Base-by-base conservation (phyloP, 1,140 invertebrate genomes). In the Grapholita molesta region DNA sequence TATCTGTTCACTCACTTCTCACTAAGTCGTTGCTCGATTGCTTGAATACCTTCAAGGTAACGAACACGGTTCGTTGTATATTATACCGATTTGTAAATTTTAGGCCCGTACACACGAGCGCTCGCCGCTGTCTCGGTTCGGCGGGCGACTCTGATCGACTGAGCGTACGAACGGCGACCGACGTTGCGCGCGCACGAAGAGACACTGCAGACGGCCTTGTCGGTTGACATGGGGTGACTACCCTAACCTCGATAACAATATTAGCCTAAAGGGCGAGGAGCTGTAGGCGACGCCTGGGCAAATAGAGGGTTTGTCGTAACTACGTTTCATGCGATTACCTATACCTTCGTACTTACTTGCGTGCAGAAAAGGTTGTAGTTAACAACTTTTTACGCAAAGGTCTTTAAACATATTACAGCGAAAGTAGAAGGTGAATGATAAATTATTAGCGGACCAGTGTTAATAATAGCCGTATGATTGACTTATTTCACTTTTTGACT, bases 91-190 rank as follows among this genome's bases (percentile, higher is more conserved):
- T 65, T 66, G 15, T 66, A 12, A 23, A 23, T 66, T 66, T 66
- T 66, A 66, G 61, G 61, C 24, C 11, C 12, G 21, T 64, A 4
- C n/a, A n/a, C n/a, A n/a, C 32, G 64, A 30, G 64, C 18, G 64
- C 64, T 25, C 64, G 64, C 33, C 61, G 61, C 24, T 35, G 30
- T 42, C 25, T 38, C 25, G 64, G 55, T 61, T 15, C 80, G 77
- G 71, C 77, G 76, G 77, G 76, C 83, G 78, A 73, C 75, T 78
- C 77, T 78, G 78, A 89, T 91, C 86, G 89, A 91, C 89, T 90
- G 84, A 80, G 66, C 70, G 79, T 61, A 61, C 55, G 15, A 25
- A 33, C 64, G 32, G 75, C 73, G 71, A 67, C 68, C 55, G 70
- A 66, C 66, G 80, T 81, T 81, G 88, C 85, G 85, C 86, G 84